Conservation (phyloP, 2,113 vertebrate genomes). For the Cochlearius cochlearius region DNA sequence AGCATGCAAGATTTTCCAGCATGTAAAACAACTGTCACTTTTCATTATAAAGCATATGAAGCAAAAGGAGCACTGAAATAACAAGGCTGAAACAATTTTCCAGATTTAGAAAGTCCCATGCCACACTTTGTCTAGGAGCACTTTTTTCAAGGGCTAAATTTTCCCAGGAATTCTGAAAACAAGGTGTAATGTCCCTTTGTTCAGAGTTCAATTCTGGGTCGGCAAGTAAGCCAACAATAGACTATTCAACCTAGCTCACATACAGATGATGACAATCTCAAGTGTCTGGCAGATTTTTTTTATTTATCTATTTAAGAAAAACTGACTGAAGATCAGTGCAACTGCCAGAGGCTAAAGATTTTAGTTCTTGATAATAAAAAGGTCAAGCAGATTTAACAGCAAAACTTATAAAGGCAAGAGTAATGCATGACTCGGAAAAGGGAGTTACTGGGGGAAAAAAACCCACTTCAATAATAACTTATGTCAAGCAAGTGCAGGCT, state of each 20-base stretch:
- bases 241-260: background rate
- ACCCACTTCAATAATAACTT: background rate
- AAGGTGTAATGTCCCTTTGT: background rate
- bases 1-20: conserved; percentile 6
- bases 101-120: conserved; percentile 10
- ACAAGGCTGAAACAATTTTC: background rate
- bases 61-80: conserved; percentile 24
- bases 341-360: background rate
- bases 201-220: background rate
- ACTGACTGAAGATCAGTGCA: background rate
- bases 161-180: background rate
- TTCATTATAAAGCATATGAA: conserved; percentile 39
- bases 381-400: background rate
- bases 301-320: background rate
- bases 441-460: background rate
- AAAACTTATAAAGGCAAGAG: background rate
- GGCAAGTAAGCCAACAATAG: background rate
- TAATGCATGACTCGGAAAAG: background rate
- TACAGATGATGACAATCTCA: background rate
- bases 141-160: background rate
- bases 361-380: background rate
- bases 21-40: conserved; percentile 21
- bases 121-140: background rate
- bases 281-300: background rate
- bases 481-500: background rate